Conservation (phyloP, 1,140 invertebrate genomes). For the Drosophila micromelanica region DNA sequence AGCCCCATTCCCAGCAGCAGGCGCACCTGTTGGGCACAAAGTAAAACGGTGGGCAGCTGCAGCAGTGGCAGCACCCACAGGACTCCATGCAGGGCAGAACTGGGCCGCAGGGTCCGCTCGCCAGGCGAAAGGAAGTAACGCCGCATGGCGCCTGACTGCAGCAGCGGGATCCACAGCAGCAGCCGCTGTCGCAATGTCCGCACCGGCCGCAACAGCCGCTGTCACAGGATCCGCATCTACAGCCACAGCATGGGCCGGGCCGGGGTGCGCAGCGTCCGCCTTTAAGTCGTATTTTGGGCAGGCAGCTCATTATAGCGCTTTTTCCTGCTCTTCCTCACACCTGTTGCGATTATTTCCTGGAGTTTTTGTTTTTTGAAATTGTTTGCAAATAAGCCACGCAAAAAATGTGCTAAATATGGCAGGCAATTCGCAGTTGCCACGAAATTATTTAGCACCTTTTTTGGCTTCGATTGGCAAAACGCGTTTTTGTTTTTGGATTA, state of each 20-base stretch:
- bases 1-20: slow-evolving; percentile 63
- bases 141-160: slow-evolving; percentile 54
- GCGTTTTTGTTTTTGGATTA: slow-evolving; percentile 13
- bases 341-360: slow-evolving; percentile 32
- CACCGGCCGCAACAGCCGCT: slow-evolving; percentile 1
- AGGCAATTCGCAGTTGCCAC: slow-evolving; percentile 23
- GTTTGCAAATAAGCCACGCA: slow-evolving; percentile 33
- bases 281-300: too few species aligned
- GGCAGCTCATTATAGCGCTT: neutral
- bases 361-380: neutral
- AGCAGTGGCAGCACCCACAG: slow-evolving; percentile 32
- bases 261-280: slow-evolving; percentile 1
- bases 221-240: slow-evolving; percentile 4
- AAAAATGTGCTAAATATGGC: slow-evolving; percentile 73
- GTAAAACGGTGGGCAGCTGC: slow-evolving; percentile 61
- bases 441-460: slow-evolving; percentile 69
- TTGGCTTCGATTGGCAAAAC: slow-evolving; percentile 46
- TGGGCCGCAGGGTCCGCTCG: slow-evolving; percentile 55
- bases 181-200: neutral
- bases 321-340: slow-evolving; percentile 1
- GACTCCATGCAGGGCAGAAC: slow-evolving; percentile 53
- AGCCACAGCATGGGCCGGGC: slow-evolving; percentile 8
- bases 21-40: slow-evolving; percentile 54
- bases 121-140: slow-evolving; percentile 54
- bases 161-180: slow-evolving; percentile 11